A percentile compares a stretch with the other conserved stretches of the same genome.
phyloP scores from a whole-genome alignment of 2,113 vertebrate genomes.

The Odontophorus gujanensis region DNA sequence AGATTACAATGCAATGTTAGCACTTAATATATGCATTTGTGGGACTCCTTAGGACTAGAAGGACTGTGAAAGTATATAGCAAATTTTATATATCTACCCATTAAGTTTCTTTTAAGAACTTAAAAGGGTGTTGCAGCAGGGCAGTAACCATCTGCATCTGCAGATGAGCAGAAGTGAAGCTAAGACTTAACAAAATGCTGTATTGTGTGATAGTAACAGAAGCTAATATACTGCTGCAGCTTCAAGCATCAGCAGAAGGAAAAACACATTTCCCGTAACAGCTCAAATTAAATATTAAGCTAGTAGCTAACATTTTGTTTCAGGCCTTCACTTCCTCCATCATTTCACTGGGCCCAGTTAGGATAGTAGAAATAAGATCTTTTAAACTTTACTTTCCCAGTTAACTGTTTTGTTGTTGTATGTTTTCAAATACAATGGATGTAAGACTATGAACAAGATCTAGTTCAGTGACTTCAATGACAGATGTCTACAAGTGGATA shows the following conservation, averaged over 20 bases:
- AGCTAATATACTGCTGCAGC: neutral
- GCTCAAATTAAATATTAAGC: neutral
- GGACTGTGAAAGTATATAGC: neutral
- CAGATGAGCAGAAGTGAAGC: neutral
- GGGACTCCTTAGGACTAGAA: slow-evolving; percentile 18
- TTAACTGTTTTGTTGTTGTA: neutral
- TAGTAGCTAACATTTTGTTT: neutral
- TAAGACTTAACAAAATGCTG: slow-evolving; percentile 3
- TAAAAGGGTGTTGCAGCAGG: slow-evolving; percentile 8
- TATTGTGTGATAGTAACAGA: neutral
- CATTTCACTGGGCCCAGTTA: neutral
- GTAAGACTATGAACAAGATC: neutral
- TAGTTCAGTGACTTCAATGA: neutral
- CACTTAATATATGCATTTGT: neutral
- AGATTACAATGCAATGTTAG: slow-evolving; percentile 31
- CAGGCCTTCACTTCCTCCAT: neutral
- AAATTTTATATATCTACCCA: neutral
- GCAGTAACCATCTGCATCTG: neutral
- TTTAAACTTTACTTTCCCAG: neutral
- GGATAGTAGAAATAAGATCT: neutral
- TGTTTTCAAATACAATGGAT: neutral
- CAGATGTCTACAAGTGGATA: neutral
- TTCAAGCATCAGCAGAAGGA: neutral
- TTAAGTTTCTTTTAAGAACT: slow-evolving; percentile 29
- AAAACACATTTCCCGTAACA: slow-evolving; percentile 1